phyloP scores from a whole-genome alignment of 1,140 invertebrate genomes.

The Coenobita brevimanus region DNA sequence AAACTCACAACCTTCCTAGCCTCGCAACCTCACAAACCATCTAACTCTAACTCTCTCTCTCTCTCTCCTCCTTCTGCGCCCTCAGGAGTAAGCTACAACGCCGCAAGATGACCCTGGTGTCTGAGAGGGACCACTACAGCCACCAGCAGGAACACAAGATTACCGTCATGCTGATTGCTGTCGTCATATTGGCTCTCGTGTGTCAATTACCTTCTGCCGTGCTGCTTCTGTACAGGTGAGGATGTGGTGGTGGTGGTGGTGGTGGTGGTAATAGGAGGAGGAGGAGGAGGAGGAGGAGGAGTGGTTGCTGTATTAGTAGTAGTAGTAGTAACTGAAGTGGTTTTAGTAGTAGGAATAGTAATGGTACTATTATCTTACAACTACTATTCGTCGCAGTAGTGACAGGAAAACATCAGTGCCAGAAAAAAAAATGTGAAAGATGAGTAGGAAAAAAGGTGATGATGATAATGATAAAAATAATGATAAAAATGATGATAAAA shows the following conservation, averaged over 20 bases:
- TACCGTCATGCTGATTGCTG: conserved; percentile 84
- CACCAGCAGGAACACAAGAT: conserved; percentile 81
- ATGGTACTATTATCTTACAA: too few species aligned
- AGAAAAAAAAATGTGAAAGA: too few species aligned
- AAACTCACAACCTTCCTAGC: background rate
- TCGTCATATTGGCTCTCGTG: conserved; percentile 83
- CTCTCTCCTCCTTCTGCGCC: conserved; percentile 3
- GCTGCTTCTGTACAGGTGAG: conserved; percentile 75
- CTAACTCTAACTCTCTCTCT: background rate
- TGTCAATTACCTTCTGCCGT: conserved; percentile 82
- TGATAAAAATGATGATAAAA: too few species aligned
- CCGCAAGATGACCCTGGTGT: conserved; percentile 76
- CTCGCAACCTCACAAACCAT: background rate
- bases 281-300: background rate
- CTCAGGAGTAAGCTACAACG: conserved; percentile 73
- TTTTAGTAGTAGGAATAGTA: too few species aligned
- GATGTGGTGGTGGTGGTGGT: background rate
- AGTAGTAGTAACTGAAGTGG: too few species aligned
- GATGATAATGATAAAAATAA: too few species aligned
- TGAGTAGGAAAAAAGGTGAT: too few species aligned
- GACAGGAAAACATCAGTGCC: too few species aligned
- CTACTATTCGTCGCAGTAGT: too few species aligned
- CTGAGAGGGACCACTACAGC: conserved; percentile 71
- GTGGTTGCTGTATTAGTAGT: background rate
- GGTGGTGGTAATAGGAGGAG: too few species aligned